Evolutionary conservation across 2,113 vertebrate species (phyloP), one percentile per base, ranked within the genome.

Genomic region (Butastur rufipennis): DNA sequence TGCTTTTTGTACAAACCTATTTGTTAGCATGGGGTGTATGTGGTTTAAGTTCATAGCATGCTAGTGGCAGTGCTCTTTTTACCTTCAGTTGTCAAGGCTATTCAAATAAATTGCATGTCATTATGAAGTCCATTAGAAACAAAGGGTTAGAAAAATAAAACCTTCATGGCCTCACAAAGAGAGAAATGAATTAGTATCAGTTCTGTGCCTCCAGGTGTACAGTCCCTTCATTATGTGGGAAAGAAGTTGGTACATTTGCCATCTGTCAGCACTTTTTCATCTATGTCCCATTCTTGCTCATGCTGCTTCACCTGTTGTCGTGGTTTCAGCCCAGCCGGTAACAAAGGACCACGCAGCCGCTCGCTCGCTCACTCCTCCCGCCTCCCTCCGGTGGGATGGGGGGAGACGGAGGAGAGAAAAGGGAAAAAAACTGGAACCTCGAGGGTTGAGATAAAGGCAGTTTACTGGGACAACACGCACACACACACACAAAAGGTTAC

Each of bases 71-170:
- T 88, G 40, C 38, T 93, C n/a, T 74, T 86, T 77, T 91, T 80
- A 88, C 59, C 32, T 91, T 86, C 66, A 59, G 32, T 73, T 79
- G 90, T 85, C 70, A 86, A 74, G 58, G 87, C 55, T 68, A 71
- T 91, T 92, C 77, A 71, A 88, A 90, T 88, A 97, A 75, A 77
- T 34, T 74, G 20, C 31, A 38, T 71, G 55, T 66, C 77, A 79
- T 93, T 86, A 79, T 77, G 77, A 72, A 83, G 15, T 66, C 81
- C 75, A 20, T 56, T 61, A 80, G 82, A 92, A 95, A 90, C 53
- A 95, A 83, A 94, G 26, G 43, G 65, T 88, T 77, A 73, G 40
- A 93, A 84, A 88, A 98, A 95, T 81, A 95, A 97, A 92, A 88
- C 14, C 22, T 95, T 74, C 23, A 18, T 78, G 67, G 55, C 61